Base-by-base conservation (phyloP, 1,140 invertebrate species). In the Cecropterus lyciades region DNA sequence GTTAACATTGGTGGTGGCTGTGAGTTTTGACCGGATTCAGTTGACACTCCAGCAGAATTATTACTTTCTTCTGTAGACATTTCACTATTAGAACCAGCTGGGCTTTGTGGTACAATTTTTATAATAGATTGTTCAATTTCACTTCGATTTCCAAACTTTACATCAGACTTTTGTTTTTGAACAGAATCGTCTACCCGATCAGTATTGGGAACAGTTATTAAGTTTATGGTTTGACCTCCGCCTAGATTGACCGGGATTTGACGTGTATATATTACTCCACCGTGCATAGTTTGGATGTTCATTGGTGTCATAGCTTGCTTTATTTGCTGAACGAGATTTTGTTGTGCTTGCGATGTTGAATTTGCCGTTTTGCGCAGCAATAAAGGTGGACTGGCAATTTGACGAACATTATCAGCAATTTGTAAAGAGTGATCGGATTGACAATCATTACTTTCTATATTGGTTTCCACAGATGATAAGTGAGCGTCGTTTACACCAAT, bases 241-340 rank as follows among this genome's bases (percentile, higher is more conserved):
- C 89, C 85, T 40, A 93, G 89, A 65, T 92, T 92, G 0, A 94
- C 93, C 2, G 93, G 93, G 74, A 94, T 93, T 85, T 94, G 94
- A 16, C 93, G 82, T 1, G 93, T 94, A 75, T 94, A 94, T 60
- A 94, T 94, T 4, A 94, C 94, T 45, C 93, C 93, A n/a, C 94
- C 93, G 52, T 94, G 93, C 80, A 94, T 93, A 11, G 93, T 93
- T 80, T 94, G 93, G 37, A 94, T 85, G 55, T 92, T 93, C 83
- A 93, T 89, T 6, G 92, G 92, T 20, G 82, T 75, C 11, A 92
- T 87, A 3, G 84, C 85, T 65, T 92, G 89, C 69, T 93, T 93
- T 14, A 93, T 73, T 79, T 93, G 92, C 65, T 89, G 87, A 1
- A 91, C 82, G 30, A 91, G 69, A 65, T 84, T 92, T 33, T 82